These are phyloP conservation scores for Sinodicranocentrus sp. DNA, from an alignment of 2,888 invertebrate genomes.

Conservation along the genomic window DNA sequence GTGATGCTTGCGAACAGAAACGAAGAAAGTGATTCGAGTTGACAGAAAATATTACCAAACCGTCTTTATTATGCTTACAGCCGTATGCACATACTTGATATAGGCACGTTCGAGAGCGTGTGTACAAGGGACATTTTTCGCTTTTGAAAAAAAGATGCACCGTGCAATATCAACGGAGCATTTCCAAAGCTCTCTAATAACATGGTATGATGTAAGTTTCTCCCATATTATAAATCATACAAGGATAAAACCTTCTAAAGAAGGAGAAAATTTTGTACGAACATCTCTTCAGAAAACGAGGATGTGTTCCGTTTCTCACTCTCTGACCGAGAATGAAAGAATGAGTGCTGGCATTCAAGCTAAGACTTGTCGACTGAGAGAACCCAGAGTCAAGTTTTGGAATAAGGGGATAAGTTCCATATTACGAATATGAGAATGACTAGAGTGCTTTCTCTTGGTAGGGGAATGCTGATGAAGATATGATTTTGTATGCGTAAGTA, in stretches of 20 bases:
- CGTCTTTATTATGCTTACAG: conserved; percentile 39
- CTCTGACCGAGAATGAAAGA: not conserved
- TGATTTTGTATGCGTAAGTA: conserved; percentile 31
- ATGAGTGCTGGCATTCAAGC: conserved; percentile 11
- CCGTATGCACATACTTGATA: too few species aligned
- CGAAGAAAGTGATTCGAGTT: conserved; percentile 56
- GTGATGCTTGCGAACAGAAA: conserved; percentile 40
- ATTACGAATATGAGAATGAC: not conserved
- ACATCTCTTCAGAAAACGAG: not conserved
- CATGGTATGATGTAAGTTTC: too few species aligned
- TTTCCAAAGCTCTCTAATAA: too few species aligned
- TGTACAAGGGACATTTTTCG: too few species aligned
- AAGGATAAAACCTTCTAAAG: too few species aligned
- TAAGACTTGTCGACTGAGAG: not conserved
- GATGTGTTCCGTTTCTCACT: not conserved
- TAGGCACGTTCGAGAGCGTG: not conserved
- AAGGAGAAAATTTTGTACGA: not conserved
- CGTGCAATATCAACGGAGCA: too few species aligned
- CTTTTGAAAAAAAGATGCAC: too few species aligned
- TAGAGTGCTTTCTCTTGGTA: not conserved
- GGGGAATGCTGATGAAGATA: conserved; percentile 33
- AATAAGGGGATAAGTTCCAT: conserved; percentile 16
- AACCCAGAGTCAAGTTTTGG: not conserved
- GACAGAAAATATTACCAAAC: conserved; percentile 62
- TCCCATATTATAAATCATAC: too few species aligned